Base-by-base conservation (phyloP, 2,888 invertebrate species). In the Aleiodes alternator region DNA sequence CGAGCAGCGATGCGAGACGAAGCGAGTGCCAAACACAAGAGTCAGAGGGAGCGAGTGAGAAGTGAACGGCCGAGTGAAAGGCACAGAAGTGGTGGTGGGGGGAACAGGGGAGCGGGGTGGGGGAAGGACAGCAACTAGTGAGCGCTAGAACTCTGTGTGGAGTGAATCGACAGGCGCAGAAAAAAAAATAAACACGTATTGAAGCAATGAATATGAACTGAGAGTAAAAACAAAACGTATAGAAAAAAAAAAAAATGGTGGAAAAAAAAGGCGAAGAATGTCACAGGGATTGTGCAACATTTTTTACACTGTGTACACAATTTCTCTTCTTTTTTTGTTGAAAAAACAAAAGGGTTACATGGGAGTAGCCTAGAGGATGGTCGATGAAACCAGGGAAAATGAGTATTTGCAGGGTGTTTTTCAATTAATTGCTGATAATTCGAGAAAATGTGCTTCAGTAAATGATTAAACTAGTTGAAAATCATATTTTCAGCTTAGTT, bases 1-100 rank as follows among this genome's bases (percentile, higher is more conserved):
- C 73, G 77, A 72, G 69, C 75, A 61, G 69, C 66, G 66, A 74
- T 59, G 73, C 76, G 76, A 73, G 79, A 78, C 68, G 55, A 71
- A 69, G 50, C 71, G 50, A 51, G 59, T 16, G 8, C 29, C 31
- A 31, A 59, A 59, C 31, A 59, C 59, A 59, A 59, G 59, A n/a
- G 59, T 29, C 34, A 34, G 12, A n/a, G 34, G 9, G 59, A 59
- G 31, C 34, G 59, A 59, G 57, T 23, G 57, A 57, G 57, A 29
- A 57, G 38, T 38, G 8, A 31, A 23, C 1, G 23, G 23, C 23
- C 0, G 57, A 57, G 29, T 29, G 29, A 57, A 16, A n/a, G n/a
- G n/a, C n/a, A n/a, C n/a, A n/a, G n/a, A n/a, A n/a, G n/a, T n/a
- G n/a, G 12, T 4, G 55, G 31, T 6, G 16, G 69, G 38, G 34